Conservation (phyloP, 2,113 vertebrate species). For the Scomber japonicus region DNA sequence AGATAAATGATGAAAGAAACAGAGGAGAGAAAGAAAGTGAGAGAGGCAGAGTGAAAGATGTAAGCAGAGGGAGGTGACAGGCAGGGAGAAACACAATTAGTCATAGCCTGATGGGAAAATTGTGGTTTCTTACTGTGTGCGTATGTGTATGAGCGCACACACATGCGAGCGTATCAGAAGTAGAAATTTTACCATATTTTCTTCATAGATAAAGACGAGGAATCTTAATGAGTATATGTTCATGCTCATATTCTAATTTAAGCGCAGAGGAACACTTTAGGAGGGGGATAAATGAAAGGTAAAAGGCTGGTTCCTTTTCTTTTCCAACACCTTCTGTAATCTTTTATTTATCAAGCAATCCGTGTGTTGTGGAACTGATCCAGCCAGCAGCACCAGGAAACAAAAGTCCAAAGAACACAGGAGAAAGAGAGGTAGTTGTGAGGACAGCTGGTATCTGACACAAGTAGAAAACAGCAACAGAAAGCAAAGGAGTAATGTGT, state of each 20-base stretch:
- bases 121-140: constrained; percentile 34
- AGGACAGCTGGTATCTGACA: constrained; percentile 8
- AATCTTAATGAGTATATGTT: constrained; percentile 51
- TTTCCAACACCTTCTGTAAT: constrained; percentile 53
- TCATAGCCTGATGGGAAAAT: constrained; percentile 73
- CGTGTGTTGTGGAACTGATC: constrained; percentile 18
- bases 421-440: constrained; percentile 29
- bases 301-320: background rate
- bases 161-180: constrained; percentile 7
- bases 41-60: constrained; percentile 41
- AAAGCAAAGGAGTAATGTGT: constrained; percentile 7
- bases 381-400: constrained; percentile 15
- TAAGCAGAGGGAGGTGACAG: constrained; percentile 53
- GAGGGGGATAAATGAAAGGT: constrained; percentile 39
- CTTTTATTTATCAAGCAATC: constrained; percentile 54
- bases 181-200: constrained; percentile 43
- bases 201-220: constrained; percentile 38
- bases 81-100: constrained; percentile 68
- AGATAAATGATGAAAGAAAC: constrained; percentile 34
- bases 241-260: constrained; percentile 49
- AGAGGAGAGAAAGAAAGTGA: constrained; percentile 17
- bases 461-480: background rate
- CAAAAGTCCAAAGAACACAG: constrained; percentile 32
- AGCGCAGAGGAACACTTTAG: constrained; percentile 34
- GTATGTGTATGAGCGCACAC: constrained; percentile 1